Evolutionary conservation across 2,797 vertebrate species (phyloP).

Genomic region (Sphenodon punctatus): DNA sequence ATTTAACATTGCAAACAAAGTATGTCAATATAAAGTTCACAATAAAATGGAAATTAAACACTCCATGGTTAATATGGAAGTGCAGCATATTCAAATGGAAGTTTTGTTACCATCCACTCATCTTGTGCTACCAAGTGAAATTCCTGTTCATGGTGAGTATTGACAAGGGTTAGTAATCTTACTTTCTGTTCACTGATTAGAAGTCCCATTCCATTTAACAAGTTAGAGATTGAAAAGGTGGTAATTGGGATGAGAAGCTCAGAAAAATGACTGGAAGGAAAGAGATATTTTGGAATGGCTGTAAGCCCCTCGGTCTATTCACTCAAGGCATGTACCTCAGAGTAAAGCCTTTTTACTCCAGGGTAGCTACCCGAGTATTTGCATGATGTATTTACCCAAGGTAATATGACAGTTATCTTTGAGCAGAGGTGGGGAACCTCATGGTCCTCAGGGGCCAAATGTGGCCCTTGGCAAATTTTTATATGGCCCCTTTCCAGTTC

Average conservation of each 20-base stretch:
- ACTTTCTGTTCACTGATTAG: not conserved
- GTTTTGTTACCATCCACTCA: not conserved
- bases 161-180: not conserved
- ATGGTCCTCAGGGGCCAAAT: too few species aligned
- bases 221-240: not conserved
- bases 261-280: not conserved
- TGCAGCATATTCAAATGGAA: not conserved
- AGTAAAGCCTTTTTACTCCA: too few species aligned
- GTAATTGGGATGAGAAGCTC: not conserved
- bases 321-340: too few species aligned
- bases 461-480: too few species aligned
- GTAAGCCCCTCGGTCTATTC: too few species aligned
- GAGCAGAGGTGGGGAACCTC: too few species aligned
- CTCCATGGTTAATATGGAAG: not conserved
- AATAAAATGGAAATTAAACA: conserved; percentile 32
- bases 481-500: too few species aligned
- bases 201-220: not conserved
- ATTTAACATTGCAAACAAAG: conserved; percentile 34
- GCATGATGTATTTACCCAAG: too few species aligned
- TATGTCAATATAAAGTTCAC: conserved; percentile 20
- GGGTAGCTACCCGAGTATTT: too few species aligned
- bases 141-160: not conserved
- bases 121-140: not conserved
- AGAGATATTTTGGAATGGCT: too few species aligned
- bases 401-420: too few species aligned